Evolutionary conservation across 2,113 vertebrate genomes (phyloP), one percentile per base, ranked within the genome.

Genomic region (Lonchura striata): DNA sequence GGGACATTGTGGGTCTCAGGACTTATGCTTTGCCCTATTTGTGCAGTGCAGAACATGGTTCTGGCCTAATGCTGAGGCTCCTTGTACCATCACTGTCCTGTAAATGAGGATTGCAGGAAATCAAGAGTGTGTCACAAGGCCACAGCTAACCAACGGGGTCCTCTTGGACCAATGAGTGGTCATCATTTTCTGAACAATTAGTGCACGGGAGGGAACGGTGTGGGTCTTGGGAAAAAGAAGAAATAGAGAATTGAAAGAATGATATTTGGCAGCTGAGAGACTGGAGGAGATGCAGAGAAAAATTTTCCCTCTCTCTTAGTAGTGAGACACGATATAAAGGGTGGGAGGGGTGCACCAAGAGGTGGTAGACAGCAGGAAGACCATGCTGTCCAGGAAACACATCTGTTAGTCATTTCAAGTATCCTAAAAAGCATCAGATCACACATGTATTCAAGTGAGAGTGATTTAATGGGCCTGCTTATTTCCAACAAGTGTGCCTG

Each of bases 141-240:
- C 16, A 14, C 30, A 57, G 66, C 23, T 42, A 54, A 37, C 12
- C n/a, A 60, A 2, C 0, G 0, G 6, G 8, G 17, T 59, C 35
- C 50, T 75, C 39, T 24, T 56, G 49, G 39, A 59, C 30, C 49
- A 47, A 6, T 11, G 46, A 33, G 10, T 4, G 12, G 14, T 68
- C 31, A 78, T 28, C 5, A 20, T 96, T 88, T 95, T 69, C 59
- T 86, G 59, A 80, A 52, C 2, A 85, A 60, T 22, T 35, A 56
- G 8, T 44, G 31, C 31, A 84, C 35, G 46, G 25, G 6, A 86
- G 39, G 18, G 31, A 84, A 75, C 6, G n/a, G 7, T 63, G 4
- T 56, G 57, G 11, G 6, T 54, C 31, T 76, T 25, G 23, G 23
- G 54, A 30, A 80, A n/a, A 71, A 52, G 56, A 60, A 52, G 41